These are phyloP conservation scores for Galbula dea DNA, from an alignment of 2,113 vertebrate genomes.

Conservation along the genomic window DNA sequence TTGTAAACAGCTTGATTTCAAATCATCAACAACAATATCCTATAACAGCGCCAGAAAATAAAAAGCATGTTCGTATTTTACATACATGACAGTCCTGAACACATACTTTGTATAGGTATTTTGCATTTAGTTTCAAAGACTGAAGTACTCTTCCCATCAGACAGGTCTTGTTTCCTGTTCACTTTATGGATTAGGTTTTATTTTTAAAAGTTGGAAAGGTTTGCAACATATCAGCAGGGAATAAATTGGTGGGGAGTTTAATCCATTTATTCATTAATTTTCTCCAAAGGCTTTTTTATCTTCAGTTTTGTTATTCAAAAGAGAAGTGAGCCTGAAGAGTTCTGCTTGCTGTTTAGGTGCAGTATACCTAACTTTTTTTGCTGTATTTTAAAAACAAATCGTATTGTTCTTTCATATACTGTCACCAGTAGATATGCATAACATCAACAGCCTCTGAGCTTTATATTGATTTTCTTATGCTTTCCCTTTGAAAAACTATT, in stretches of 20 bases:
- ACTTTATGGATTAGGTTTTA: background rate
- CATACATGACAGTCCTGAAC: background rate
- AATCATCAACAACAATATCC: background rate
- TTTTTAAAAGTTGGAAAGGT: background rate
- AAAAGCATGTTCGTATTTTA: background rate
- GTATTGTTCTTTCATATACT: background rate
- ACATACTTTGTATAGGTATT: background rate
- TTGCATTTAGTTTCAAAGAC: conserved; percentile 32
- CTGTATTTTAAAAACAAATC: background rate
- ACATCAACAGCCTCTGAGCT: background rate
- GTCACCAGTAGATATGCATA: background rate
- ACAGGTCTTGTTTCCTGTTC: background rate
- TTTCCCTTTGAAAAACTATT: background rate
- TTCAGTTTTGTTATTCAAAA: background rate
- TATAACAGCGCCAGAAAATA: background rate
- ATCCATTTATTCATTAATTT: background rate
- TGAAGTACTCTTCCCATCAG: background rate
- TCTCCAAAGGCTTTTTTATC: background rate
- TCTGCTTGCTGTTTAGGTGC: background rate
- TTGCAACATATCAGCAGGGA: background rate
- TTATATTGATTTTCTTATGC: background rate
- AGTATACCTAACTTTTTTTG: background rate
- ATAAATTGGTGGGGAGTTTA: background rate
- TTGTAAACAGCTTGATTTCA: background rate
- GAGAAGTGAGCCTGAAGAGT: background rate